A percentile compares a stretch with the other conserved stretches of the same genome.
These are phyloP conservation scores for Spinus pinus DNA, from an alignment of 2,797 vertebrate genomes.

Conservation along the genomic window DNA sequence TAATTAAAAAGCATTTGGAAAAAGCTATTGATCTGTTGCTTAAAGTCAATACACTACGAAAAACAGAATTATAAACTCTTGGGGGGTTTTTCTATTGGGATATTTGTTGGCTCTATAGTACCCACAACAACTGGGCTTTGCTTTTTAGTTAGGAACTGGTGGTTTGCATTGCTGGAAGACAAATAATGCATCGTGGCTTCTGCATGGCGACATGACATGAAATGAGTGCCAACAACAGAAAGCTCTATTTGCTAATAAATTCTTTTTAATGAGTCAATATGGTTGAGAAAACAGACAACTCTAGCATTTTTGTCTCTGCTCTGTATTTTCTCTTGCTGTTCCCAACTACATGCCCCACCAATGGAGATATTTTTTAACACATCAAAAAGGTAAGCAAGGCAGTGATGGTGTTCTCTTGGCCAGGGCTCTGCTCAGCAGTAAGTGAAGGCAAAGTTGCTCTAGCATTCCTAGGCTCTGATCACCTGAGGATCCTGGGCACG, in stretches of 20 bases:
- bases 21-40: neutral
- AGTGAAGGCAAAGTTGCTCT: neutral
- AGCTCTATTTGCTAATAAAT: neutral
- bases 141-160: neutral
- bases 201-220: neutral
- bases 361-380: neutral
- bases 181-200: neutral
- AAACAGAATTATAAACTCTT: neutral
- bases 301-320: neutral
- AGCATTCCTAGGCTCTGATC: neutral
- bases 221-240: neutral
- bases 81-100: neutral
- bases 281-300: neutral
- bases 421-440: neutral
- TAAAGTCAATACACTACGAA: neutral
- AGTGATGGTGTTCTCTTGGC: neutral
- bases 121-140: neutral
- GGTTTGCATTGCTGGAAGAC: neutral
- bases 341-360: rapidly evolving
- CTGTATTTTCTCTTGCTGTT: neutral
- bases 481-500: neutral
- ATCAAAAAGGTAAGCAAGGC: neutral
- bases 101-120: neutral
- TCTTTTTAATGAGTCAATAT: neutral
- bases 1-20: neutral